phyloP scores from a whole-genome alignment of 2,797 vertebrate genomes.

The Sebastes ruberrimus region DNA sequence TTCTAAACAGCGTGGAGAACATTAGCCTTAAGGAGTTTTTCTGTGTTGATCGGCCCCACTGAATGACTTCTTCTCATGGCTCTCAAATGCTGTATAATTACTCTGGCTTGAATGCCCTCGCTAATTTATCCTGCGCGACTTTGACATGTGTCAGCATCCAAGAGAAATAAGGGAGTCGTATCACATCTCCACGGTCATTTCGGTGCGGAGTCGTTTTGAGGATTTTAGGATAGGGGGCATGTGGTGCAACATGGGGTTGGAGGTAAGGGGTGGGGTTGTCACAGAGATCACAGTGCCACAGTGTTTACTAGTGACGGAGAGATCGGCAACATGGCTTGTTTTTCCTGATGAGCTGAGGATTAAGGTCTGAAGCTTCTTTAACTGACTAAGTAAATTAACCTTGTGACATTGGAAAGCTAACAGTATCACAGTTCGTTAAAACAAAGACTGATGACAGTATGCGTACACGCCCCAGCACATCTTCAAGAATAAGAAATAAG shows the following conservation, averaged over 20 bases:
- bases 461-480: neutral
- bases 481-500: neutral
- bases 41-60: slow-evolving; percentile 63
- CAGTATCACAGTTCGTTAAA: slow-evolving; percentile 44
- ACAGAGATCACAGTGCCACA: slow-evolving; percentile 50
- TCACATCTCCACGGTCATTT: slow-evolving; percentile 53
- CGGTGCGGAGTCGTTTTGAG: slow-evolving; percentile 23
- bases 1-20: slow-evolving; percentile 79
- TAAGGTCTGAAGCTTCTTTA: slow-evolving; percentile 76
- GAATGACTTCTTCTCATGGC: slow-evolving; percentile 81
- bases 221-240: slow-evolving; percentile 35
- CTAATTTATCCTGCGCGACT: slow-evolving; percentile 54
- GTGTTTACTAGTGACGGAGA: slow-evolving; percentile 66
- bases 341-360: slow-evolving; percentile 71
- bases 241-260: slow-evolving; percentile 40
- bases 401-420: slow-evolving; percentile 67
- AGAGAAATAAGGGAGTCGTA: slow-evolving; percentile 52
- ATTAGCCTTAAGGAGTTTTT: slow-evolving; percentile 80
- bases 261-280: slow-evolving; percentile 46
- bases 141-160: slow-evolving; percentile 53
- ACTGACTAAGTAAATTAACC: slow-evolving; percentile 79
- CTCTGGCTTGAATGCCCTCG: slow-evolving; percentile 42
- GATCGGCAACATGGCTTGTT: slow-evolving; percentile 64
- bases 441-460: slow-evolving; percentile 47
- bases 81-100: slow-evolving; percentile 72